phyloP scores from a whole-genome alignment of 2,888 invertebrate species.

The Agrypnus murinus region DNA sequence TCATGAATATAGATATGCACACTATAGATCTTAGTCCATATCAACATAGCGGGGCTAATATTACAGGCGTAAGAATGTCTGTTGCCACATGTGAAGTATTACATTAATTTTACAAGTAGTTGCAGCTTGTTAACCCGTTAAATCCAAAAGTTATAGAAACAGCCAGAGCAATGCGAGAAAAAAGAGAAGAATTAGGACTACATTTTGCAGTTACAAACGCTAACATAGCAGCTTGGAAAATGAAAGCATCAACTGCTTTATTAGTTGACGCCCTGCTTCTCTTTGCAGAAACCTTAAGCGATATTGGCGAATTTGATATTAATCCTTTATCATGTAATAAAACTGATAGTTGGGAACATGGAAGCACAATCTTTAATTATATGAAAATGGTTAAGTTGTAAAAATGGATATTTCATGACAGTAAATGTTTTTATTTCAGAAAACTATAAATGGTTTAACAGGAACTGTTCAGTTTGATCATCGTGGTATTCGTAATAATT shows the following conservation, averaged over 20 bases:
- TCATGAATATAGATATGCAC: constrained; percentile 76
- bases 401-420: not conserved
- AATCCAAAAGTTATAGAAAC: constrained; percentile 25
- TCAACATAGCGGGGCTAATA: constrained; percentile 75
- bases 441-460: constrained; percentile 67
- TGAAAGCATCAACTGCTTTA: constrained; percentile 83
- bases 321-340: constrained; percentile 75
- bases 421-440: constrained; percentile 57
- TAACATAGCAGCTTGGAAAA: constrained; percentile 55
- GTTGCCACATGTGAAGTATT: too few relatives aligned
- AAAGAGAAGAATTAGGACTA: constrained; percentile 60
- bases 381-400: constrained; percentile 80
- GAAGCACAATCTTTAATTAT: constrained; percentile 88
- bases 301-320: constrained; percentile 16
- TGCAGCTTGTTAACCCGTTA: constrained; percentile 77
- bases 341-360: constrained; percentile 83
- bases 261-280: constrained; percentile 90
- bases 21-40: constrained; percentile 75
- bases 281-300: constrained; percentile 83
- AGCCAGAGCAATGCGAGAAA: constrained; percentile 4
- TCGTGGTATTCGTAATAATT: constrained; percentile 68
- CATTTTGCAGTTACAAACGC: constrained; percentile 29
- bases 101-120: not conserved
- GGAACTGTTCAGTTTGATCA: constrained; percentile 69
- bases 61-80: constrained; percentile 72